A percentile compares a stretch with the other conserved stretches of the same genome.
These are phyloP conservation scores for Phytoseiulus persimilis DNA, from an alignment of 2,888 invertebrate species.

Conservation along the genomic window DNA sequence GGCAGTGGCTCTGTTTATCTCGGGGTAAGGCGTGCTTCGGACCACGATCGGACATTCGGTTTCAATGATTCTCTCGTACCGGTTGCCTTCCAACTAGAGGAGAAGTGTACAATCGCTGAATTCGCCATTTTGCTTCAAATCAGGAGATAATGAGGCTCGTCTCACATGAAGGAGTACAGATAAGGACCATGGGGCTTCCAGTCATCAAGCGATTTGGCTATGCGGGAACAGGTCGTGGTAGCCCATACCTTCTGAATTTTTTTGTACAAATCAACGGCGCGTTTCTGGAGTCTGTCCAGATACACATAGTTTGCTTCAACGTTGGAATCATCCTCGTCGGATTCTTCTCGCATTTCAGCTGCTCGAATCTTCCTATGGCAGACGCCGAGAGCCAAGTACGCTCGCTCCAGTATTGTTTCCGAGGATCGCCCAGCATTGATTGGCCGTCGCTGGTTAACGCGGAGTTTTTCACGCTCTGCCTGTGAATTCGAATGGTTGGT, in stretches of 20 bases:
- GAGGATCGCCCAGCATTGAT: background rate
- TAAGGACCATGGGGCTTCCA: too few relatives aligned
- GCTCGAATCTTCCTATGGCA: background rate
- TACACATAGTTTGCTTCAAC: slow-evolving; percentile 21
- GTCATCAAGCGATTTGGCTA: too few relatives aligned
- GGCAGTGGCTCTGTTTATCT: slow-evolving; percentile 21
- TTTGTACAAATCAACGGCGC: background rate
- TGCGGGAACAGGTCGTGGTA: too few relatives aligned
- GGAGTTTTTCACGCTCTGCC: background rate
- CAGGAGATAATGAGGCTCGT: too few relatives aligned
- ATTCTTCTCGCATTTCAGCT: background rate
- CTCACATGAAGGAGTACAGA: too few relatives aligned
- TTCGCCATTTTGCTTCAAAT: too few relatives aligned
- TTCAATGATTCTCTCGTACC: background rate
- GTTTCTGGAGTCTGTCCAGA: slow-evolving; percentile 9
- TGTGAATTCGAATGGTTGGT: background rate
- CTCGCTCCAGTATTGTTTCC: background rate
- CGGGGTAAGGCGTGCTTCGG: background rate
- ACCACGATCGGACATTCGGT: background rate
- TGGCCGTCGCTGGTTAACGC: background rate
- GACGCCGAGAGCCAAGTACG: background rate
- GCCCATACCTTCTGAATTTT: background rate
- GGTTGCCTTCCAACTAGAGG: background rate
- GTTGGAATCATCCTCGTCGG: background rate
- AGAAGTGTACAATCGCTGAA: background rate